Percentiles rank a stretch among this genome's conserved stretches.
phyloP scores from a whole-genome alignment of 2,888 invertebrate genomes.

The Mycogona germanica region DNA sequence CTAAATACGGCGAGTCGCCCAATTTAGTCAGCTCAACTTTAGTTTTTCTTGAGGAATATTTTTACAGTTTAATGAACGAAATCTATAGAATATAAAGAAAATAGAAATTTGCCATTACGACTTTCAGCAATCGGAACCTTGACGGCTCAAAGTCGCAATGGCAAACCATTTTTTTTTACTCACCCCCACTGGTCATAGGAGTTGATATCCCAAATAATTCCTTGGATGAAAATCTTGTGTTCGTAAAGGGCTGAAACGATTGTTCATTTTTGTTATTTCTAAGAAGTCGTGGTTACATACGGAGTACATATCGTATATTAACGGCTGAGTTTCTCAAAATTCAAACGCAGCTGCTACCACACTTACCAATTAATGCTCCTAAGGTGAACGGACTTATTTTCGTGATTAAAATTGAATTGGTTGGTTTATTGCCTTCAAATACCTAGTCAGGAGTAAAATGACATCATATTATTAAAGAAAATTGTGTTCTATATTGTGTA shows the following conservation, averaged over 20 bases:
- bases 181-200: slow-evolving; percentile 99
- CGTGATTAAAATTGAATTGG: slow-evolving; percentile 88
- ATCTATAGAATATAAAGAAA: too few relatives aligned
- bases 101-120: too few relatives aligned
- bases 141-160: too few relatives aligned
- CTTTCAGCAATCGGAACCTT: too few relatives aligned
- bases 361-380: slow-evolving; percentile 79
- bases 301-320: neutral
- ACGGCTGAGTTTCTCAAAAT: neutral
- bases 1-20: neutral
- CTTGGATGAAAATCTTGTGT: slow-evolving; percentile 98
- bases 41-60: too few relatives aligned
- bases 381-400: slow-evolving; percentile 85
- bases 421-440: slow-evolving; percentile 93
- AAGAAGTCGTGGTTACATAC: slow-evolving; percentile 4
- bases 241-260: slow-evolving; percentile 86
- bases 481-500: neutral
- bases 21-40: too few relatives aligned
- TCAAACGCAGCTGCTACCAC: neutral
- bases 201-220: slow-evolving; percentile 98
- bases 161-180: too few relatives aligned
- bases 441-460: slow-evolving; percentile 36
- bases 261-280: slow-evolving; percentile 11
- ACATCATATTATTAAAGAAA: neutral
- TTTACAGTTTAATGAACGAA: too few relatives aligned